Percentiles rank a stretch among this genome's conserved stretches.
phyloP scores from a whole-genome alignment of 2,888 invertebrate genomes.

The Ypsolopha scabrella region DNA sequence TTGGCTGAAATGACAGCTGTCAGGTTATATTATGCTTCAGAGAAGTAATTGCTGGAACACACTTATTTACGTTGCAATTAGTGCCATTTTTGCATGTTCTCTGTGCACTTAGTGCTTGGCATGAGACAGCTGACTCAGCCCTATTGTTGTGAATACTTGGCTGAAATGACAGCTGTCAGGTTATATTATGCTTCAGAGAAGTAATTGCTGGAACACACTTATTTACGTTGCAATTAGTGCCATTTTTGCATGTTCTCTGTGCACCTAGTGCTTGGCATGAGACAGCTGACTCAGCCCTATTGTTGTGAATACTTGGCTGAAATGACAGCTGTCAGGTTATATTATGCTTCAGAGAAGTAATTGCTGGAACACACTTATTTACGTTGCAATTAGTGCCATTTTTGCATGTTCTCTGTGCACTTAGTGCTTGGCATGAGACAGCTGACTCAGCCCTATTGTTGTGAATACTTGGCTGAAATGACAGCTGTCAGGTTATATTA shows the following conservation, averaged over 20 bases:
- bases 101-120: background rate
- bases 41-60: no score
- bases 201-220: no score
- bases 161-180: slow-evolving; percentile 23
- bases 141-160: slow-evolving; percentile 28
- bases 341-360: no score
- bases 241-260: background rate
- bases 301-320: slow-evolving; percentile 24
- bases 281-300: slow-evolving; percentile 24
- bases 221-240: background rate
- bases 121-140: slow-evolving; percentile 20
- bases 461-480: slow-evolving; percentile 21
- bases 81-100: background rate
- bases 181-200: no score
- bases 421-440: slow-evolving; percentile 12
- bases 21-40: slow-evolving; percentile 12
- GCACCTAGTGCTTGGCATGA: slow-evolving; percentile 7
- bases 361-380: background rate
- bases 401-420: background rate
- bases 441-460: slow-evolving; percentile 26
- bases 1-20: slow-evolving; percentile 22
- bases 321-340: slow-evolving; percentile 22
- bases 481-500: slow-evolving; percentile 20
- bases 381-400: background rate
- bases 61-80: background rate